Evolutionary conservation across 2,113 vertebrate species (phyloP), one percentile per base, ranked within the genome.

Genomic region (Anarhynchus alexandrinus): DNA sequence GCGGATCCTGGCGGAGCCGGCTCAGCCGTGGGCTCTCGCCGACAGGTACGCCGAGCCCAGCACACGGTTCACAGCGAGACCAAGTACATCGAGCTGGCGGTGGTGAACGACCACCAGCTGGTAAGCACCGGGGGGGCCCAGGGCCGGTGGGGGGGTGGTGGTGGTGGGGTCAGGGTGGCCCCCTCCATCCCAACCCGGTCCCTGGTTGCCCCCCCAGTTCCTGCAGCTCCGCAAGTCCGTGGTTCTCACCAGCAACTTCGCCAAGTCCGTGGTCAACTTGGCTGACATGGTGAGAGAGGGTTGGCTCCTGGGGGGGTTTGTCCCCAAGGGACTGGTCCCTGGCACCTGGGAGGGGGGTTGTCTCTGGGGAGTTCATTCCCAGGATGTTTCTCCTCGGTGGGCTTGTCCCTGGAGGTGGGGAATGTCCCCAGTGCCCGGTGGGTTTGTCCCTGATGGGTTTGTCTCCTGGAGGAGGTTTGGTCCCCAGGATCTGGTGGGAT

Each of bases 191-290:
- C 73, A 79, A 15, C 51, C 49, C 8, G 29, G 15, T 17, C 30
- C 42, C 32, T 5, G 45, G 1, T 59, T 52, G 17, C 32, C 26
- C 49, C 57, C 94, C 61, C 96, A 99, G 99, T 99, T 99, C 94
- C 97, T 98, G 90, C 99, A 99, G 98, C 98, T 99, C 96, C 98
- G 99, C 21, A 98, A 97, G 61, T 99, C 99, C 0, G 98, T 98
- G 92, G 98, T 98, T 96, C 99, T 99, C 97, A 99, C 99, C 96
- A 99, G 98, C 98, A 99, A 99, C 97, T 99, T 99, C 18, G 99
- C 99, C 97, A 99, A 99, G 98, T 99, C 99, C 0, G 99, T 99
- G 95, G 99, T 99, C 97, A 99, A 99, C 98, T 98, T 99, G 97
- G 99, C 99, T 0, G 99, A 99, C 45, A 98, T 99, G 97, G 99